phyloP scores from a whole-genome alignment of 2,888 invertebrate genomes.

The Aphodius sticticus region DNA sequence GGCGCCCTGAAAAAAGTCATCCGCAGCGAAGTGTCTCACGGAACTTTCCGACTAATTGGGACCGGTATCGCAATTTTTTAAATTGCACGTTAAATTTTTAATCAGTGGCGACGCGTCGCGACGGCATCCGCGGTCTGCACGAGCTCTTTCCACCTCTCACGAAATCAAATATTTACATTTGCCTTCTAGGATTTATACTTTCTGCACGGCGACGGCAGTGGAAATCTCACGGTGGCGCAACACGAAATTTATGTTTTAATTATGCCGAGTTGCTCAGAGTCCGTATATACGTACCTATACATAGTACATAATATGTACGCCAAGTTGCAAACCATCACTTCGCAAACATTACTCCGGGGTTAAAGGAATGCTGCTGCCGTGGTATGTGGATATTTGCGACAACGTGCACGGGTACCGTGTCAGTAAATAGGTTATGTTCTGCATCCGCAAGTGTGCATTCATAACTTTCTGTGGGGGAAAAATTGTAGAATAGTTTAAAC shows the following conservation, averaged over 20 bases:
- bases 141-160: not conserved
- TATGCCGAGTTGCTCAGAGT: slow-evolving; percentile 10
- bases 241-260: slow-evolving; percentile 24
- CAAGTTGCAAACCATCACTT: not conserved
- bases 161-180: slow-evolving; percentile 24
- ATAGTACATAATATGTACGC: slow-evolving; percentile 5
- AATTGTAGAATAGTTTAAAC: not conserved
- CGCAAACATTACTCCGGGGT: not conserved
- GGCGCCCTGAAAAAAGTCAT: not conserved
- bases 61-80: slow-evolving; percentile 4
- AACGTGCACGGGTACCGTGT: not conserved
- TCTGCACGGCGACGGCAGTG: not conserved
- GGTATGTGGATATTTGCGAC: not conserved
- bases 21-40: not conserved
- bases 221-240: not conserved
- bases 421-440: no score
- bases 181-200: slow-evolving; percentile 16
- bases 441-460: not conserved
- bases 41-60: not conserved
- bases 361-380: not conserved
- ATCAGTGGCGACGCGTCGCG: not conserved
- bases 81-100: slow-evolving; percentile 4
- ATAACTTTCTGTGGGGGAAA: not conserved
- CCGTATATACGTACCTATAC: not conserved
- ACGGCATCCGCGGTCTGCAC: not conserved